These are phyloP conservation scores for Marmota flaviventris DNA, from an alignment of 2,113 vertebrate genomes.

Conservation along the genomic window DNA sequence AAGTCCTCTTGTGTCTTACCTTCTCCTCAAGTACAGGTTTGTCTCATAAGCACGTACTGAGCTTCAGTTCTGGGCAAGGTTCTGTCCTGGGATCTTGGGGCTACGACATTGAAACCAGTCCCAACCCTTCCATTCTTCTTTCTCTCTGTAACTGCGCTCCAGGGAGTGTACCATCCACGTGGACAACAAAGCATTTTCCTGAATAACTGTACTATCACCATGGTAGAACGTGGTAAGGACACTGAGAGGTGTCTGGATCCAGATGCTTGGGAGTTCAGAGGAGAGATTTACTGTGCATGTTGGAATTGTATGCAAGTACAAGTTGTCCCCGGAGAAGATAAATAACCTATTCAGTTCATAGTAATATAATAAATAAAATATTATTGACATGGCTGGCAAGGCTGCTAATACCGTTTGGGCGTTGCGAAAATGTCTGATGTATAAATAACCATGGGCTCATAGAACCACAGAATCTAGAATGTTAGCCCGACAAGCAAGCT, in stretches of 20 bases:
- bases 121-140: neutral
- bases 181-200: slow-evolving; percentile 1
- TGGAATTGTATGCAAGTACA: slow-evolving; percentile 69
- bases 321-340: slow-evolving; percentile 72
- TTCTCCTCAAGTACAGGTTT: neutral
- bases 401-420: slow-evolving; percentile 32
- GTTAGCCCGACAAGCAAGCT: neutral
- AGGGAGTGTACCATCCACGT: neutral
- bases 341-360: slow-evolving; percentile 69
- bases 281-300: slow-evolving; percentile 58
- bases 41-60: rapidly evolving
- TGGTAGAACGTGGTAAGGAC: neutral
- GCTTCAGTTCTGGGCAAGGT: rapidly evolving
- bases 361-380: slow-evolving; percentile 81
- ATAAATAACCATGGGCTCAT: slow-evolving; percentile 71
- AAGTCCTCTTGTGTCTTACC: neutral
- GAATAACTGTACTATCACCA: neutral
- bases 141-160: neutral
- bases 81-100: neutral
- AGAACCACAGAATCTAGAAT: slow-evolving; percentile 46
- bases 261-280: slow-evolving; percentile 54
- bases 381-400: slow-evolving; percentile 71
- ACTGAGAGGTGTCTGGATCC: neutral
- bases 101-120: neutral
- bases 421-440: slow-evolving; percentile 30